Evolutionary conservation across 2,797 vertebrate genomes (phyloP).

Genomic region (Uromys caudimaculatus): DNA sequence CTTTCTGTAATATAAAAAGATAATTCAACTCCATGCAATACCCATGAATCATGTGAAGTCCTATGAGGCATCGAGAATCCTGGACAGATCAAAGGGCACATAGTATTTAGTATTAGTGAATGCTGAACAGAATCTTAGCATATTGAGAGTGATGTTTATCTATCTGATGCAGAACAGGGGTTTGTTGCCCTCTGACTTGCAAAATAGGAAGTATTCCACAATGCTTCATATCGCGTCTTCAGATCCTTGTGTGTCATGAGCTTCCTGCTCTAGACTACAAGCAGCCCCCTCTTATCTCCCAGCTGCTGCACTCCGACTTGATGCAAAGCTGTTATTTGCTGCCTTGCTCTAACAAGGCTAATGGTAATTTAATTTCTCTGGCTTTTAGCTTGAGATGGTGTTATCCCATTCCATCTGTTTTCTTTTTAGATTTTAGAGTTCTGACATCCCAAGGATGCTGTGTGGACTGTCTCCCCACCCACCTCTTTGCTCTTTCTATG

Average conservation of each 20-base stretch:
- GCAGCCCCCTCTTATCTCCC: constrained; percentile 14
- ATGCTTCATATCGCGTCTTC: constrained; percentile 13
- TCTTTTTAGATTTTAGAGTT: constrained; percentile 75
- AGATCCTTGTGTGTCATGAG: neutral
- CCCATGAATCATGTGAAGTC: neutral
- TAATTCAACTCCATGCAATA: neutral
- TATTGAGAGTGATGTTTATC: constrained; percentile 57
- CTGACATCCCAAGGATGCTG: constrained; percentile 27
- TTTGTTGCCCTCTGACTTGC: constrained; percentile 62
- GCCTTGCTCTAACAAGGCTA: constrained; percentile 71
- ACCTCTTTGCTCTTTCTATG: constrained; percentile 44
- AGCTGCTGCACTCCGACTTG: constrained; percentile 62
- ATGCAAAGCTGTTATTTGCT: constrained; percentile 65
- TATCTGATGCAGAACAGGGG: constrained; percentile 34
- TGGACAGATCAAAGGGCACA: neutral
- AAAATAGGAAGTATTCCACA: constrained; percentile 36
- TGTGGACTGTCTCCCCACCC: neutral
- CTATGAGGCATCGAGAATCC: neutral
- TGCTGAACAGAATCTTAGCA: constrained; percentile 22
- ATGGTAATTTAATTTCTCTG: constrained; percentile 81
- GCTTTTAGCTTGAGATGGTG: constrained; percentile 72
- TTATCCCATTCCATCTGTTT: constrained; percentile 74
- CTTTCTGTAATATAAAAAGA: constrained; percentile 49
- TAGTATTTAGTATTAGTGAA: constrained; percentile 28
- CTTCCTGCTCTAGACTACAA: constrained; percentile 51